Conservation (phyloP, 1,140 invertebrate species). For the Camponotus floridanus region DNA sequence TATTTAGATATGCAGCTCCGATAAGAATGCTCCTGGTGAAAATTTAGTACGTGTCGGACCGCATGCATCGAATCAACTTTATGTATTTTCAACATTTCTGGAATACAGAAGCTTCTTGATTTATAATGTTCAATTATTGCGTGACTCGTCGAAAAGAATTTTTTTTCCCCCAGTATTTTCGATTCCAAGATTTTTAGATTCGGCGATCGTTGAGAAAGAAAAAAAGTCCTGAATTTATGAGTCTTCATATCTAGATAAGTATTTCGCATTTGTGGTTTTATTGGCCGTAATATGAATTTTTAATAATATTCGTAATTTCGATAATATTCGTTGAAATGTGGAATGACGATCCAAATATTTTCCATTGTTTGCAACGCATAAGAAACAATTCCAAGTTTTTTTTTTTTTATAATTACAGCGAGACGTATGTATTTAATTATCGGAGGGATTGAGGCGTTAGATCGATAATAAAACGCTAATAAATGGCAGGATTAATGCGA, state of each 20-base stretch:
- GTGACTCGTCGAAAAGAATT: neutral
- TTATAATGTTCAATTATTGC: no score
- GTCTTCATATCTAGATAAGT: no score
- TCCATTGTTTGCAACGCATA: neutral
- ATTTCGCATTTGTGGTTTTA: no score
- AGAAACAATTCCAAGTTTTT: neutral
- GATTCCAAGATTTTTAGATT: no score
- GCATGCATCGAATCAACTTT: constrained; percentile 18
- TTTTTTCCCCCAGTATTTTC: neutral
- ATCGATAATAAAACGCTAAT: neutral
- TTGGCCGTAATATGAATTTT: no score
- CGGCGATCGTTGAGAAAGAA: no score
- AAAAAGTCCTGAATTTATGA: no score
- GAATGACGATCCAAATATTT: no score
- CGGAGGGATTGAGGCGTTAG: neutral
- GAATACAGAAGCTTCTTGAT: neutral
- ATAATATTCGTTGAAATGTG: no score
- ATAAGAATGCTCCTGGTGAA: constrained; percentile 35
- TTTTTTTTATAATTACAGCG: neutral
- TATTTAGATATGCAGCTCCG: constrained; percentile 38
- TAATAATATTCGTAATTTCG: no score
- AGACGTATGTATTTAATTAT: neutral
- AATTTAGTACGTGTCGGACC: constrained; percentile 41
- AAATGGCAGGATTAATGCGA: constrained; percentile 12
- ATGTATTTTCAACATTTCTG: constrained; percentile 9